Evolutionary conservation across 2,888 invertebrate species (phyloP).

Genomic region (Pasiphila rectangulata): DNA sequence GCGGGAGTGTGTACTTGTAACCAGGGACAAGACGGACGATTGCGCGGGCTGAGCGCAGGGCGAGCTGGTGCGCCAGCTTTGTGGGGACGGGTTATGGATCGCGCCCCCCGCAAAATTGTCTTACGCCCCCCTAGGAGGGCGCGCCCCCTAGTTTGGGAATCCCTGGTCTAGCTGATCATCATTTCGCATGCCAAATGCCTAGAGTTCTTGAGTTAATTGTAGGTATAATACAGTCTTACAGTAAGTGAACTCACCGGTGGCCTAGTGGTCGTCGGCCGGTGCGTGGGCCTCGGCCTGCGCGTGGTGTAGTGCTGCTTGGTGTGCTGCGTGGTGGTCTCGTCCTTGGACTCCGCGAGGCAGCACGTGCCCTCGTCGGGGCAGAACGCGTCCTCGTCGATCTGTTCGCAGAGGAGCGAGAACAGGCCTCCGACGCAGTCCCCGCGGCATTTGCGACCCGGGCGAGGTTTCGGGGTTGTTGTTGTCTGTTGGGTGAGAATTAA

Average conservation of each 20-base stretch:
- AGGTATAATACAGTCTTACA: too few relatives aligned
- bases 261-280: slow-evolving; percentile 59
- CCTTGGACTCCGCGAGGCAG: slow-evolving; percentile 84
- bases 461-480: slow-evolving; percentile 54
- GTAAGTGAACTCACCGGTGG: slow-evolving; percentile 48
- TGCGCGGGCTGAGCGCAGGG: too few relatives aligned
- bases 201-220: too few relatives aligned
- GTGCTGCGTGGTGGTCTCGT: slow-evolving; percentile 65
- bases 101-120: too few relatives aligned
- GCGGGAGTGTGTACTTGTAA: too few relatives aligned
- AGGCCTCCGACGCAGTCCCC: slow-evolving; percentile 93
- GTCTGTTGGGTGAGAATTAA: slow-evolving; percentile 53
- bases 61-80: too few relatives aligned
- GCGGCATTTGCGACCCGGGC: slow-evolving; percentile 81
- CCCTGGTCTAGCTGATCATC: too few relatives aligned
- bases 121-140: too few relatives aligned
- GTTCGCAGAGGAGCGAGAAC: slow-evolving; percentile 92
- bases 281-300: slow-evolving; percentile 52
- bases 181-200: too few relatives aligned
- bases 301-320: slow-evolving; percentile 34
- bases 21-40: too few relatives aligned
- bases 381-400: slow-evolving; percentile 88
- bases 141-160: too few relatives aligned
- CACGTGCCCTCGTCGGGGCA: slow-evolving; percentile 90
- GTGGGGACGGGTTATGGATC: too few relatives aligned